Evolutionary conservation across 2,797 vertebrate species (phyloP).

Genomic region (Acanthurus tractus): DNA sequence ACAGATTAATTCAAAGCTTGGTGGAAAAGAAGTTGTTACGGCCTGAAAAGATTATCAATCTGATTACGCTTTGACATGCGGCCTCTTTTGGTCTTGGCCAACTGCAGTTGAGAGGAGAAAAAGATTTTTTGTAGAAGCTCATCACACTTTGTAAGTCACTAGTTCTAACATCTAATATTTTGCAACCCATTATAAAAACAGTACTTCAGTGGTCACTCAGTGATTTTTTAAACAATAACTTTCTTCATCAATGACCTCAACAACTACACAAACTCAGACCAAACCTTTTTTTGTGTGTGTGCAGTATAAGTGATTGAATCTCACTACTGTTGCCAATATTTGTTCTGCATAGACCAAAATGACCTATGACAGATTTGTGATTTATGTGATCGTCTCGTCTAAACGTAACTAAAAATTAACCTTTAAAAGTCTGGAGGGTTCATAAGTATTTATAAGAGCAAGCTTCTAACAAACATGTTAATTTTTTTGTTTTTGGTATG

Average conservation of each 20-base stretch:
- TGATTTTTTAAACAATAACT: not conserved
- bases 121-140: not conserved
- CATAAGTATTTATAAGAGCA: too few relatives aligned
- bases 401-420: not conserved
- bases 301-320: not conserved
- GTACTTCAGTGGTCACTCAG: not conserved
- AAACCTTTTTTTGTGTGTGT: too few relatives aligned
- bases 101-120: not conserved
- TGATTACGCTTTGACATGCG: not conserved
- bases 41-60: not conserved
- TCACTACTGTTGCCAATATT: not conserved
- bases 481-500: not conserved
- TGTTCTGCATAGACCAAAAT: not conserved
- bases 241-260: too few relatives aligned
- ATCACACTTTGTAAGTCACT: not conserved
- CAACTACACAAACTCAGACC: too few relatives aligned
- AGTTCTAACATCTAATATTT: not conserved
- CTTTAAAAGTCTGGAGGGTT: not conserved
- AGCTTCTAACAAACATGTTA: too few relatives aligned
- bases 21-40: too few relatives aligned
- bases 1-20: too few relatives aligned
- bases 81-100: not conserved
- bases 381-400: not conserved
- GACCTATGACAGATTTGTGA: not conserved
- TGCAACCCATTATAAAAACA: not conserved